Evolutionary conservation across 2,113 vertebrate genomes (phyloP).

Genomic region (Danionella cerebrum): DNA sequence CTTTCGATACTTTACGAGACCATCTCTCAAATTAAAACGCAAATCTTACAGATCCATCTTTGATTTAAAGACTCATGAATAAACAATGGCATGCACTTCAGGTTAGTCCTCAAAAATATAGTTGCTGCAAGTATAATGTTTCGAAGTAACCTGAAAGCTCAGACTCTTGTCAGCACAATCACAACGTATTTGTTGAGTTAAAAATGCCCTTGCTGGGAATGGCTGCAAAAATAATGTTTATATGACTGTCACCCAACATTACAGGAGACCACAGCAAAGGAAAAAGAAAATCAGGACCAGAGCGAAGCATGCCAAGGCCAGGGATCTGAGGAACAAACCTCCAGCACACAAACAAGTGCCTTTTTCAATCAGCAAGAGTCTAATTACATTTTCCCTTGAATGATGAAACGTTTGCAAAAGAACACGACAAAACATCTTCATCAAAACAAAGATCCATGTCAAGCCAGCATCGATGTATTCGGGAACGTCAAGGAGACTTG

Average conservation of each 20-base stretch:
- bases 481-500: too few relatives aligned
- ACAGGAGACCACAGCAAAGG: background rate
- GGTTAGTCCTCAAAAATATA: too few relatives aligned
- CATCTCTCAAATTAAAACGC: too few relatives aligned
- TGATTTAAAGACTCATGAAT: too few relatives aligned
- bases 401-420: background rate
- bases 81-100: too few relatives aligned
- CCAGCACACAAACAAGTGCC: slow-evolving; percentile 7
- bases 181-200: background rate
- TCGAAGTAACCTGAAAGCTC: too few relatives aligned
- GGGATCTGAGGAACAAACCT: background rate
- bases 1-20: too few relatives aligned
- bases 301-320: background rate
- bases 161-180: background rate
- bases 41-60: too few relatives aligned
- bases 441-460: background rate
- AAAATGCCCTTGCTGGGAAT: background rate
- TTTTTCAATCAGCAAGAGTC: background rate
- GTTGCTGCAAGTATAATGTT: too few relatives aligned
- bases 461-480: background rate
- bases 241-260: slow-evolving; percentile 1
- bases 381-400: background rate
- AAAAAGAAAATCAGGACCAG: slow-evolving; percentile 10
- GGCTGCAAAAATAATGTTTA: slow-evolving; percentile 8
- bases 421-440: background rate